Evolutionary conservation across 2,113 vertebrate species (phyloP), one percentile per base, ranked within the genome.

Genomic region (Chaenocephalus aceratus): DNA sequence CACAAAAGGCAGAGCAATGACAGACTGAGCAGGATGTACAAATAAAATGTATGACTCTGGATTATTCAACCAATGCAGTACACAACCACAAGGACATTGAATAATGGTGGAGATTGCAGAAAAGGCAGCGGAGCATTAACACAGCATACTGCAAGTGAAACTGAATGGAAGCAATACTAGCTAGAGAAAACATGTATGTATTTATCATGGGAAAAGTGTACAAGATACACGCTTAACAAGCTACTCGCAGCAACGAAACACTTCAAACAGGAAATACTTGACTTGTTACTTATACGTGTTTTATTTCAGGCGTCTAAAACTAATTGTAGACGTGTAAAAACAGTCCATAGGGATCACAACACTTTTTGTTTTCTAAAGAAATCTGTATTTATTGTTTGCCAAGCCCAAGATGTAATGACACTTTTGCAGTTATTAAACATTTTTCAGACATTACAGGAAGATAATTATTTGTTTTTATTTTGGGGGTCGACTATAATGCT

Each of bases 141-240:
- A 4, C 1, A 63, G 4, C 26, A 53, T 4, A 16, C 15, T 52
- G 4, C 18, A 53, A 18, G 16, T 44, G 63, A 48, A 65, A 53
- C 10, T 54, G 21, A 72, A 61, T 23, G 18, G 66, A 69, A 18
- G 23, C 16, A 18, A 44, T 23, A 30, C 2, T 21, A 18, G 12
- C 23, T n/a, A 11, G 49, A 53, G 13, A 59, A 45, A 4, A 58
- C 7, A 6, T 44, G 12, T 2, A 51, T 14, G 21, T 68, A n/a
- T 63, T 66, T 41, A 63, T 48, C 45, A 45, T 14, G 36, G n/a
- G 6, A 83, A 62, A 56, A 56, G 67, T 76, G 34, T 61, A 78
- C 44, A 54, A 65, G 21, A 45, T 69, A 48, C 12, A 57, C 51
- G 53, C 44, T 6, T 44, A 75, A 58, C 45, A 51, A 72, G 46